Evolutionary conservation across 2,797 vertebrate species (phyloP).

Genomic region (Dipus sagitta): DNA sequence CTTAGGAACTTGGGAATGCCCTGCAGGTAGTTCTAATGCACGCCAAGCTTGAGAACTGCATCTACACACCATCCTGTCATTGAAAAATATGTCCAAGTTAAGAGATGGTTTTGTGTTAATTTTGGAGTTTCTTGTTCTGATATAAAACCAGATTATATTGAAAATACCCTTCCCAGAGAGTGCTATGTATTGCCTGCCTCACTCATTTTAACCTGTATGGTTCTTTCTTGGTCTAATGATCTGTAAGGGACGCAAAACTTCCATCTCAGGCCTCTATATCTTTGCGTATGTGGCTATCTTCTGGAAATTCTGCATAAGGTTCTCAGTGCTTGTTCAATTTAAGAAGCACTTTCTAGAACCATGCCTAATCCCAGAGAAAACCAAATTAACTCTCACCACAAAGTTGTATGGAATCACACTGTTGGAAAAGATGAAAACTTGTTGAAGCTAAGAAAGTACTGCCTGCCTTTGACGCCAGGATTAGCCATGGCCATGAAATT

Average conservation of each 20-base stretch:
- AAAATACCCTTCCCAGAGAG: background rate
- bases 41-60: background rate
- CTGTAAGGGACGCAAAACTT: background rate
- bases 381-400: conserved; percentile 73
- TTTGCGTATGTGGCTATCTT: background rate
- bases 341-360: conserved; percentile 75
- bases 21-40: background rate
- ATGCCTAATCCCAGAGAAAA: conserved; percentile 80
- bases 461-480: conserved; percentile 75
- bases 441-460: conserved; percentile 67
- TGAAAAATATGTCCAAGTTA: background rate
- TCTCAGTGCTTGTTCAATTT: conserved; percentile 62
- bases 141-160: background rate
- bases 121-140: conserved; percentile 14
- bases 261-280: background rate
- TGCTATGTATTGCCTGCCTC: background rate
- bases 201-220: background rate
- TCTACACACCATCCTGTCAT: background rate
- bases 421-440: conserved; percentile 66
- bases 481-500: conserved; percentile 79
- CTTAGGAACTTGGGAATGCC: background rate
- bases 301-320: conserved; percentile 51
- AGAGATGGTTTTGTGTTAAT: background rate
- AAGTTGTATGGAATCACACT: conserved; percentile 64
- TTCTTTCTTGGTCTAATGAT: background rate